Conservation (phyloP, 2,888 invertebrate species). For the Adela reaumurella region DNA sequence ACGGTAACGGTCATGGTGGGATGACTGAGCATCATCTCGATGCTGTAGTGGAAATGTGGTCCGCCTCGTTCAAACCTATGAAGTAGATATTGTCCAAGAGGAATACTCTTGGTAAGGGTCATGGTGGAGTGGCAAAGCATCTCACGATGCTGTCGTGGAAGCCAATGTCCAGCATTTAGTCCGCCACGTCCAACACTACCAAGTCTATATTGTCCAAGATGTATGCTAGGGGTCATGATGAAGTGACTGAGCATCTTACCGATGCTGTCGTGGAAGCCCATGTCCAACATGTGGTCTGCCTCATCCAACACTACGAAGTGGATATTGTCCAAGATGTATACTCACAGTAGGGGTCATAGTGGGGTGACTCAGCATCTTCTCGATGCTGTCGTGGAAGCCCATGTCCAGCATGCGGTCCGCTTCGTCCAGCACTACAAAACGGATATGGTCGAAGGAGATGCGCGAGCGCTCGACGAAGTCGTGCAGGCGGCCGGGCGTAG, state of each 20-base stretch:
- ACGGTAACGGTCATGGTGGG: slow-evolving; percentile 81
- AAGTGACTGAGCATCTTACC: slow-evolving; percentile 76
- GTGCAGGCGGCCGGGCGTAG: slow-evolving; percentile 94
- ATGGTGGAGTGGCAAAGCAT: too few relatives aligned
- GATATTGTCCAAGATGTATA: slow-evolving; percentile 28
- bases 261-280: slow-evolving; percentile 98
- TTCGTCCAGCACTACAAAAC: slow-evolving; percentile 93
- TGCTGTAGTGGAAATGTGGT: slow-evolving; percentile 97
- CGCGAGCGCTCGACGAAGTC: slow-evolving; percentile 93
- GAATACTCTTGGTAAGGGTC: slow-evolving; percentile 50
- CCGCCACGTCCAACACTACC: too few relatives aligned
- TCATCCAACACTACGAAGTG: slow-evolving; percentile 94
- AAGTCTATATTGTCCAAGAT: too few relatives aligned
- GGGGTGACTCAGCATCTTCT: slow-evolving; percentile 73
- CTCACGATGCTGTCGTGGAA: too few relatives aligned
- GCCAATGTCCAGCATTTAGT: too few relatives aligned
- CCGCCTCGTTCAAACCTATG: slow-evolving; percentile 96
- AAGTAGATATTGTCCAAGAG: slow-evolving; percentile 66
- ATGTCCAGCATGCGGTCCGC: slow-evolving; percentile 99
- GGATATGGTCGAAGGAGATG: slow-evolving; percentile 83
- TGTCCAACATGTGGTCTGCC: slow-evolving; percentile 99
- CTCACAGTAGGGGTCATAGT: slow-evolving; percentile 80
- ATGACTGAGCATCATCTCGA: slow-evolving; percentile 79
- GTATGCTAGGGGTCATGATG: slow-evolving; percentile 84
- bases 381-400: slow-evolving; percentile 97